Evolutionary conservation across 2,797 vertebrate species (phyloP).

Genomic region (Botia kubotai): DNA sequence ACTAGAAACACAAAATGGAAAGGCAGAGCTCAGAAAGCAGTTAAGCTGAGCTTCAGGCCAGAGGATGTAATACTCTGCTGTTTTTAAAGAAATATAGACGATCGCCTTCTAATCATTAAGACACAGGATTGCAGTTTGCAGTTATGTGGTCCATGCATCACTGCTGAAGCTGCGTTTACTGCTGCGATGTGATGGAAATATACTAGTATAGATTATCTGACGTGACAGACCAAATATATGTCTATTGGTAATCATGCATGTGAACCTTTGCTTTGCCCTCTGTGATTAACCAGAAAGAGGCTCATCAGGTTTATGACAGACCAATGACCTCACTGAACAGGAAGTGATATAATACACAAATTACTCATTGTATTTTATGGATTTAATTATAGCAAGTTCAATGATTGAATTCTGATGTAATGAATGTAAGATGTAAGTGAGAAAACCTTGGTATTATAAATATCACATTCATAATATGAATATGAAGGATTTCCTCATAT

Average conservation of each 20-base stretch:
- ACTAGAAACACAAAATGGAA: slow-evolving; percentile 7
- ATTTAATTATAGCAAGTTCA: slow-evolving; percentile 24
- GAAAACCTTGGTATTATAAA: neutral
- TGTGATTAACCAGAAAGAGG: slow-evolving; percentile 5
- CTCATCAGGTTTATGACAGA: neutral
- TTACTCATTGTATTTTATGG: neutral
- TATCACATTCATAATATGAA: too few relatives aligned
- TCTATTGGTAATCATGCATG: slow-evolving; percentile 24
- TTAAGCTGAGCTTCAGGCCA: slow-evolving; percentile 4
- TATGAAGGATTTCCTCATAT: too few relatives aligned
- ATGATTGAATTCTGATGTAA: slow-evolving; percentile 24
- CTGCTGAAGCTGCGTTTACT: slow-evolving; percentile 10
- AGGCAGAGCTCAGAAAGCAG: neutral
- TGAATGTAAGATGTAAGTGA: neutral
- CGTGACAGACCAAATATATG: slow-evolving; percentile 31
- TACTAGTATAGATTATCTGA: slow-evolving; percentile 45
- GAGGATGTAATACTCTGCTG: neutral
- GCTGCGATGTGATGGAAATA: slow-evolving; percentile 39
- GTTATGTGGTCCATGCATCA: slow-evolving; percentile 25
- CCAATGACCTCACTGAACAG: neutral
- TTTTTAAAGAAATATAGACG: slow-evolving; percentile 27
- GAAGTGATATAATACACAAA: slow-evolving; percentile 14
- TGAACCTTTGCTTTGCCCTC: slow-evolving; percentile 31
- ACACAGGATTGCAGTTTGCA: slow-evolving; percentile 15
- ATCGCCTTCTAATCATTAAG: slow-evolving; percentile 31